Conservation (phyloP, 2,888 invertebrate species). For the Eulithis testata region DNA sequence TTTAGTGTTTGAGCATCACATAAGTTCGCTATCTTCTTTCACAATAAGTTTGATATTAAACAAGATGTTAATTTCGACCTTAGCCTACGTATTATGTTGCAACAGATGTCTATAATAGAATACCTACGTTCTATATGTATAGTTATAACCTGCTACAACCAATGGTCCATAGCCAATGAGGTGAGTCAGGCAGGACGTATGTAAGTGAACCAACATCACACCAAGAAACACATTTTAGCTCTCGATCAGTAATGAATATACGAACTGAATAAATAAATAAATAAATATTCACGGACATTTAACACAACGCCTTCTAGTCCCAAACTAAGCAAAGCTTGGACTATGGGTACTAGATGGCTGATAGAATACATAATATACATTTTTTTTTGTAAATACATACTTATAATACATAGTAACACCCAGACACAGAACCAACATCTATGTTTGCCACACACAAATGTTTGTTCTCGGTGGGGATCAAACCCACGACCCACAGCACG, state of each 20-base stretch:
- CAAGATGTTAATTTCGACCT: constrained; percentile 42
- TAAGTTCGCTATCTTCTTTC: constrained; percentile 9
- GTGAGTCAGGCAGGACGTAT: constrained; percentile 32
- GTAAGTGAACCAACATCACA: constrained; percentile 19
- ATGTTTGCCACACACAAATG: too few species aligned
- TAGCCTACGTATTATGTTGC: constrained; percentile 29
- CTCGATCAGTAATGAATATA: not conserved
- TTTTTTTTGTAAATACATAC: too few species aligned
- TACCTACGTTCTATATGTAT: constrained; percentile 14
- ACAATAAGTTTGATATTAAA: constrained; percentile 13
- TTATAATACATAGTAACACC: too few species aligned
- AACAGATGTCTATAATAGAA: constrained; percentile 34
- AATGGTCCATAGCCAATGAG: constrained; percentile 31
- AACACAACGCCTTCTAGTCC: too few species aligned
- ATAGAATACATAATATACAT: too few species aligned
- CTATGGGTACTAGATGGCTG: too few species aligned
- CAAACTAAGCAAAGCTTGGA: too few species aligned
- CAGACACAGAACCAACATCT: too few species aligned
- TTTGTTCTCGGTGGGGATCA: too few species aligned
- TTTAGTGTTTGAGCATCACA: constrained; percentile 1
- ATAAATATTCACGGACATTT: too few species aligned
- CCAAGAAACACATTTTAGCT: not conserved
- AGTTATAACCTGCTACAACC: constrained; percentile 21
- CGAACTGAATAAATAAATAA: too few species aligned
- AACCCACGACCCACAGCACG: too few species aligned